Percentiles rank a stretch among this genome's conserved stretches.
Evolutionary conservation across 2,113 vertebrate genomes (phyloP).

Genomic region (Nyctereutes procyonoides): DNA sequence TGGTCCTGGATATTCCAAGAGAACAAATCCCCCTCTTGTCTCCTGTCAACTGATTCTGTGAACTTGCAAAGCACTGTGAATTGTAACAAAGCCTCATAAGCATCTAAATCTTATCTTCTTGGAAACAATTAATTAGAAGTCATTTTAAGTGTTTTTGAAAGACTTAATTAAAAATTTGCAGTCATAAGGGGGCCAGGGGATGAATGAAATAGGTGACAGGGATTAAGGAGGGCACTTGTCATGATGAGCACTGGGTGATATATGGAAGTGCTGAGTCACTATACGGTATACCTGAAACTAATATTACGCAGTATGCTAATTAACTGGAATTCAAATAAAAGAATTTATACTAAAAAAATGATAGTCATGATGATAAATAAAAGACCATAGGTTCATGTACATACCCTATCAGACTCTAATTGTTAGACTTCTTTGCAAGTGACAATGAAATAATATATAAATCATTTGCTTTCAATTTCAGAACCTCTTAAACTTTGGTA

Average conservation of each 20-base stretch:
- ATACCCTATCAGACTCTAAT: background rate
- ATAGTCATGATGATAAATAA: background rate
- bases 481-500: background rate
- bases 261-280: background rate
- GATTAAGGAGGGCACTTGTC: background rate
- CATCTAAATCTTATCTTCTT: background rate
- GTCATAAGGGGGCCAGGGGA: background rate
- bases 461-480: background rate
- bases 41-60: background rate
- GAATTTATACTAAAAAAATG: background rate
- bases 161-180: background rate
- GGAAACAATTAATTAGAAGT: background rate
- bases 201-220: background rate
- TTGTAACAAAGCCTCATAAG: background rate
- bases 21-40: background rate
- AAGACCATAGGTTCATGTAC: background rate
- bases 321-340: background rate
- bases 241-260: background rate
- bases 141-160: slow-evolving; percentile 32
- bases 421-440: background rate
- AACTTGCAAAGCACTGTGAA: background rate
- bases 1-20: background rate
- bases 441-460: background rate
- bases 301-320: background rate
- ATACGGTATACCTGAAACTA: background rate